These are phyloP conservation scores for Platycheirus rosarum DNA, from an alignment of 2,888 invertebrate species.

Conservation along the genomic window DNA sequence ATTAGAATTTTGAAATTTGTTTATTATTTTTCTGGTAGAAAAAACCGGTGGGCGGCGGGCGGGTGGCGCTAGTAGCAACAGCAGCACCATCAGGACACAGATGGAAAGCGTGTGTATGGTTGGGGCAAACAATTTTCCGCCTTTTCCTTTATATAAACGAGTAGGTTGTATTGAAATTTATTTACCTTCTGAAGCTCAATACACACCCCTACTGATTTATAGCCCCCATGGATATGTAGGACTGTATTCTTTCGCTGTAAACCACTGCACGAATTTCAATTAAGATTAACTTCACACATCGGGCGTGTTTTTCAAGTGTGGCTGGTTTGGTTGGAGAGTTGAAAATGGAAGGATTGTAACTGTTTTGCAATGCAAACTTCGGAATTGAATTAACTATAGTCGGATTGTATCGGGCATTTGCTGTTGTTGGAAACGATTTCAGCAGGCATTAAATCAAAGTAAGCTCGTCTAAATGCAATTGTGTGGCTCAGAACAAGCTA, in stretches of 20 bases:
- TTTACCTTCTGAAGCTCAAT: constrained; percentile 24
- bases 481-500: constrained; percentile 43
- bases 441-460: constrained; percentile 59
- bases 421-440: constrained; percentile 60
- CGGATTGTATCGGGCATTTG: constrained; percentile 49
- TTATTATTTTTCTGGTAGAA: constrained; percentile 62
- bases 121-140: constrained; percentile 11
- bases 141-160: constrained; percentile 2
- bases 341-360: constrained; percentile 1
- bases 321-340: background rate
- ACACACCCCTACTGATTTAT: constrained; percentile 37
- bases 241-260: constrained; percentile 63
- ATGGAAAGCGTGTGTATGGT: constrained; percentile 1
- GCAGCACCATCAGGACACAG: constrained; percentile 14
- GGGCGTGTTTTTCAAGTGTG: constrained; percentile 7
- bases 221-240: constrained; percentile 52
- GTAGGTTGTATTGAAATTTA: constrained; percentile 28
- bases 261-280: constrained; percentile 69
- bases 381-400: constrained; percentile 17
- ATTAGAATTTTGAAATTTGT: constrained; percentile 70
- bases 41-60: too few relatives aligned
- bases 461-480: constrained; percentile 46
- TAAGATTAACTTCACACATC: constrained; percentile 58
- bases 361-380: constrained; percentile 27
- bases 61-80: too few relatives aligned